These are phyloP conservation scores for Murina feae DNA, from an alignment of 2,113 vertebrate species.

Conservation along the genomic window DNA sequence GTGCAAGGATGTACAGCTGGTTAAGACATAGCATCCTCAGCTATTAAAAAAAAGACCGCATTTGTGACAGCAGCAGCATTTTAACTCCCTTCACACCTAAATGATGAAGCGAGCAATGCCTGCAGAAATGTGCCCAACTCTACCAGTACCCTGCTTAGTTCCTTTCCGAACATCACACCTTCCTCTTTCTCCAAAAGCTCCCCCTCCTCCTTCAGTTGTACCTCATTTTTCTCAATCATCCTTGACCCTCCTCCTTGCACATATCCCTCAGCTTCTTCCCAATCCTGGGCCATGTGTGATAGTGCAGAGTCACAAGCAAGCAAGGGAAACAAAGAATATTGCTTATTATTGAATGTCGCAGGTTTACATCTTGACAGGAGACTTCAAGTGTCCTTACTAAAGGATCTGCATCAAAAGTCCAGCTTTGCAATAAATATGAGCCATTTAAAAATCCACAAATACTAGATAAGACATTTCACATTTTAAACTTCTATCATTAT, in stretches of 20 bases:
- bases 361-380: not conserved
- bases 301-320: not conserved
- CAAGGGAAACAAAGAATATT: not conserved
- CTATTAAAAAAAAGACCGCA: not conserved
- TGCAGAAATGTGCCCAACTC: no score
- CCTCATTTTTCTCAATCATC: not conserved
- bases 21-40: not conserved
- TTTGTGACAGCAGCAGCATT: not conserved
- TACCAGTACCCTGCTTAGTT: not conserved
- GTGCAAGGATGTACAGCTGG: not conserved
- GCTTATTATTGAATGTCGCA: not conserved
- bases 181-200: not conserved
- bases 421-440: not conserved
- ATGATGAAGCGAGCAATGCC: not conserved
- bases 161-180: not conserved
- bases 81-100: not conserved
- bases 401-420: not conserved
- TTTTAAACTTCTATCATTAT: not conserved
- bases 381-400: not conserved
- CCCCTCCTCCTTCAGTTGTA: not conserved
- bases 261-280: not conserved
- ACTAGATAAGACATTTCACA: not conserved
- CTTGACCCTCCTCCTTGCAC: not conserved
- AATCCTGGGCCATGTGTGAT: no score
- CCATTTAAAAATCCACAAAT: not conserved